Base-by-base conservation (phyloP, 2,888 invertebrate genomes). In the Resseliella maxima region DNA sequence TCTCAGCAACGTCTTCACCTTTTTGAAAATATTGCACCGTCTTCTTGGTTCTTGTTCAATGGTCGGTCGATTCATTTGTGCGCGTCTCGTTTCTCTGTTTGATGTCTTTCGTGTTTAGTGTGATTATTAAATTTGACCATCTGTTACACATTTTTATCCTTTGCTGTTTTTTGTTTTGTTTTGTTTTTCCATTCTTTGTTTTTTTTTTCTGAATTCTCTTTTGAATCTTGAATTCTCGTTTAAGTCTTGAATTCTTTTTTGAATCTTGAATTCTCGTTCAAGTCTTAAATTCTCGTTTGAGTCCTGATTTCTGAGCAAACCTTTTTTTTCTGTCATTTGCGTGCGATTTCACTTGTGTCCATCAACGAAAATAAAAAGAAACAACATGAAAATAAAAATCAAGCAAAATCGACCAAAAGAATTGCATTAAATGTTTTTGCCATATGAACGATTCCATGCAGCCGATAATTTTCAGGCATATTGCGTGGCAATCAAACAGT, bases 41-140 rank as follows among this genome's bases (percentile, higher is more conserved):
- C 50, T 50, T 50, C 50, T 18, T n/a, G n/a, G n/a, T n/a, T n/a
- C n/a, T n/a, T n/a, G n/a, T n/a, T n/a, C n/a, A n/a, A n/a, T n/a
- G n/a, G n/a, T n/a, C n/a, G n/a, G n/a, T n/a, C n/a, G n/a, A n/a
- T n/a, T n/a, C n/a, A n/a, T n/a, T 8, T 41, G 41, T 8, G 41
- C 41, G 41, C 41, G 41, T 41, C 41, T 41, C n/a, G 59, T 59
- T n/a, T 59, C 24, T 2, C 27, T 59, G 2, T 59, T 59, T 24
- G 27, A 31, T 72, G 35, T 72, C 72, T 72, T 72, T 72, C 72
- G 72, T 72, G 72, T 72, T 72, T 72, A 12, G 72, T 72, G 72
- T 72, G 72, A 72, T 72, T 72, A 72, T 72, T 72, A 35, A 72
- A 72, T 31, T 15, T 3, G 35, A 72, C 72, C 72, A 72, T 72